Base-by-base conservation (phyloP, 2,888 invertebrate genomes). In the Tuberolachnus salignus region DNA sequence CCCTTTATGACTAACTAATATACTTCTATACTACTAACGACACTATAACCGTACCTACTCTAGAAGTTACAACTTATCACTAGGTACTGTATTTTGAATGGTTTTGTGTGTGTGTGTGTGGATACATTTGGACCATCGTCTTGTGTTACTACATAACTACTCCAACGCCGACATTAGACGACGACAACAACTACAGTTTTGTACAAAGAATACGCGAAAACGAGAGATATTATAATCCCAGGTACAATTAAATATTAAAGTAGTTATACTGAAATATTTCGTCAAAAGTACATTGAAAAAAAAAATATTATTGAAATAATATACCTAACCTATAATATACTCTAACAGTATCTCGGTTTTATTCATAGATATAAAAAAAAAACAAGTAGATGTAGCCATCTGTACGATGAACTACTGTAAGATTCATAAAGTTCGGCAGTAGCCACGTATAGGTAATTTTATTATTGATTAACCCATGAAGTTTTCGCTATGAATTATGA, bases 221-320 rank as follows among this genome's bases (percentile, higher is more conserved):
- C 21, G 21, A 42, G 53, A 10, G 11, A 51, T 53, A 63, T 44
- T 63, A 53, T 73, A n/a, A n/a, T n/a, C n/a, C 42, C 53, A 73
- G 42, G 73, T 3, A 10, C 21, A 61, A 51, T 55, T 42, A 51
- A 19, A 69, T 78, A 78, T 66, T 51, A 6, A 67, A 66, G 46
- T 23, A 34, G 46, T 19, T 71, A 80, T 21, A 82, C 81, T 21
- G 55, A 67, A 16, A 23, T 57, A 26, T 78, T 69, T 67, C n/a
- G 13, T 44, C 16, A 53, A 59, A 59, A 26, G 13, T 51, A 51
- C n/a, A n/a, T n/a, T n/a, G n/a, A n/a, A n/a, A n/a, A n/a, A n/a
- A n/a, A n/a, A n/a, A n/a, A n/a, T n/a, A n/a, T n/a, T n/a, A n/a
- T n/a, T n/a, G n/a, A n/a, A n/a, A n/a, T n/a, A n/a, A n/a, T n/a